Evolutionary conservation across 1,140 invertebrate genomes (phyloP), one percentile per base, ranked within the genome.

Genomic region (Druon quercuslanigerum): DNA sequence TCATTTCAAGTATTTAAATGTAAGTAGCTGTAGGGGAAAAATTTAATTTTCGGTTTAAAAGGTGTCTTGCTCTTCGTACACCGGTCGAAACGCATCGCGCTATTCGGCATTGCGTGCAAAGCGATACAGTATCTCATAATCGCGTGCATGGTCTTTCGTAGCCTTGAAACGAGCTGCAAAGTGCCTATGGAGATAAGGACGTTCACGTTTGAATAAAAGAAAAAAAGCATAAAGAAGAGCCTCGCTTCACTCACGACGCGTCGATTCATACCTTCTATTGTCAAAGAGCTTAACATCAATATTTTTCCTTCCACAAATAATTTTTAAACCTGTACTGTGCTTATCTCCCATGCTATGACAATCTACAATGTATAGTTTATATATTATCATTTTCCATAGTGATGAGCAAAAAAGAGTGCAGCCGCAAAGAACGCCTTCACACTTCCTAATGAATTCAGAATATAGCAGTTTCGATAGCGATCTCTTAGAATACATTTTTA

Each of bases 101-200:
- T 71, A 71, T 70, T 72, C 74, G 75, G 57, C 80, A 76, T 89
- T 82, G 87, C 87, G 87, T 89, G 88, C 87, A 81, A 74, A 78
- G 74, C 84, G 80, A 89, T 87, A 79, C 79, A 82, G 79, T 90
- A 87, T 90, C 87, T 88, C 84, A 84, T 89, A 88, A 90, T 90
- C 88, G 88, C 86, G 87, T 87, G 87, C 86, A 85, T 83, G 78
- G 84, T 84, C 83, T 85, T 88, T 86, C 82, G 87, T 87, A 87
- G 78, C 80, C 84, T 85, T 83, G 82, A 87, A 87, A 85, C 82
- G 80, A 73, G 71, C 82, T 78, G 79, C 80, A 75, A 82, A 88
- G 83, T 86, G 83, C 83, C 82, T 82, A 82, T 83, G 78, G 79
- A 88, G 87, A 88, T 89, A 88, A 88, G 84, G 81, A 85, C 83